These are phyloP conservation scores for Dasysyrphus albostriatus DNA, from an alignment of 2,888 invertebrate genomes.

Conservation along the genomic window DNA sequence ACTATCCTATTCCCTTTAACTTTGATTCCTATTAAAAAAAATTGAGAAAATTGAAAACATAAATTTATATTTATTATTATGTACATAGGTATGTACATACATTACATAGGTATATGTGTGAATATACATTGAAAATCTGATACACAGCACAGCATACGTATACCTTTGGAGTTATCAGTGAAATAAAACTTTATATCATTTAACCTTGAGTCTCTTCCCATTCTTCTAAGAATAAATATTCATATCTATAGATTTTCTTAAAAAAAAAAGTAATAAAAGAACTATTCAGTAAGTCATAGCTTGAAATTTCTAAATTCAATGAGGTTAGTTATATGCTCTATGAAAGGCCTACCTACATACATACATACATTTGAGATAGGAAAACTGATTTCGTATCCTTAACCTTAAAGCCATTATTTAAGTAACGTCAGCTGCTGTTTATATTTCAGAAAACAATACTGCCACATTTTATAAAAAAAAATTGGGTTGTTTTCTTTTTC, in stretches of 20 bases:
- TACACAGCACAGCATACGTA: too few relatives aligned
- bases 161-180: too few relatives aligned
- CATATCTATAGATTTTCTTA: too few relatives aligned
- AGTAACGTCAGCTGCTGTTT: constrained; percentile 7
- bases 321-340: not conserved
- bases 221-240: too few relatives aligned
- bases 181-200: too few relatives aligned
- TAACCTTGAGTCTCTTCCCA: not conserved
- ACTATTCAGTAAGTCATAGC: not conserved
- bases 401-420: constrained; percentile 25
- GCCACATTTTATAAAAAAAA: not conserved
- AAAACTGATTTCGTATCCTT: constrained; percentile 11
- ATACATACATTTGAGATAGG: not conserved
- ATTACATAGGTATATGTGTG: too few relatives aligned
- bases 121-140: too few relatives aligned
- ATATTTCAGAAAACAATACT: constrained; percentile 2
- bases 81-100: too few relatives aligned
- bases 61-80: too few relatives aligned
- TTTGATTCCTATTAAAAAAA: too few relatives aligned
- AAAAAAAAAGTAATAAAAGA: not conserved
- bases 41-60: too few relatives aligned
- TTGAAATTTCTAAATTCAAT: not conserved
- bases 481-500: not conserved
- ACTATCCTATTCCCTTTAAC: too few relatives aligned
- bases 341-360: not conserved